Conservation (phyloP, 1,140 invertebrate genomes). For the Drosophila nasuta region DNA sequence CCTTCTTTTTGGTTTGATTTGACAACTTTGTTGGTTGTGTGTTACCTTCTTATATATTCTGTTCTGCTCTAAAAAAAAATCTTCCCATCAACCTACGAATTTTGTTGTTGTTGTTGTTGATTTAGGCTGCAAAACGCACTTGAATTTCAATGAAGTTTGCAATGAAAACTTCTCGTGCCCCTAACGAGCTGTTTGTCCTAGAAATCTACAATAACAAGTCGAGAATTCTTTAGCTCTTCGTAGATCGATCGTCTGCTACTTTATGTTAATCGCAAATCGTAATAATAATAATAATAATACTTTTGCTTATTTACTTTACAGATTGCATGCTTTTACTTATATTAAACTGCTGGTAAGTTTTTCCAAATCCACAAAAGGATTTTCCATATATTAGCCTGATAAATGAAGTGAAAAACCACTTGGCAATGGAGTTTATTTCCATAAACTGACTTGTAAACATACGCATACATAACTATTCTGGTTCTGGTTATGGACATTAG, state of each 20-base stretch:
- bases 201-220: slow-evolving; percentile 8
- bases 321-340: slow-evolving; percentile 58
- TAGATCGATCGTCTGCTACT: not conserved
- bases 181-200: slow-evolving; percentile 34
- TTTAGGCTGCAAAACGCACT: slow-evolving; percentile 52
- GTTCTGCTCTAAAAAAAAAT: too few relatives aligned
- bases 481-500: slow-evolving; percentile 23
- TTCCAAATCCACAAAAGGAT: slow-evolving; percentile 1
- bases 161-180: slow-evolving; percentile 21
- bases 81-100: too few relatives aligned
- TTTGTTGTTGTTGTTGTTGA: slow-evolving; percentile 45
- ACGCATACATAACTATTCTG: slow-evolving; percentile 1
- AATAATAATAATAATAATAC: slow-evolving; percentile 23
- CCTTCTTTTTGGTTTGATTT: slow-evolving; percentile 67
- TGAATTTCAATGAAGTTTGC: slow-evolving; percentile 38
- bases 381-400: slow-evolving; percentile 35
- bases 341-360: slow-evolving; percentile 62
- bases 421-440: slow-evolving; percentile 13
- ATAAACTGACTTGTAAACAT: not conserved
- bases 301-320: slow-evolving; percentile 52
- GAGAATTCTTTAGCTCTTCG: not conserved
- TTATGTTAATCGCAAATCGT: slow-evolving; percentile 17
- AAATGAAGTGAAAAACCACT: slow-evolving; percentile 19
- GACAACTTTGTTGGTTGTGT: slow-evolving; percentile 79
- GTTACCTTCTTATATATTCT: not conserved